phyloP scores from a whole-genome alignment of 2,797 vertebrate species.

The Phataginus tetradactyla region DNA sequence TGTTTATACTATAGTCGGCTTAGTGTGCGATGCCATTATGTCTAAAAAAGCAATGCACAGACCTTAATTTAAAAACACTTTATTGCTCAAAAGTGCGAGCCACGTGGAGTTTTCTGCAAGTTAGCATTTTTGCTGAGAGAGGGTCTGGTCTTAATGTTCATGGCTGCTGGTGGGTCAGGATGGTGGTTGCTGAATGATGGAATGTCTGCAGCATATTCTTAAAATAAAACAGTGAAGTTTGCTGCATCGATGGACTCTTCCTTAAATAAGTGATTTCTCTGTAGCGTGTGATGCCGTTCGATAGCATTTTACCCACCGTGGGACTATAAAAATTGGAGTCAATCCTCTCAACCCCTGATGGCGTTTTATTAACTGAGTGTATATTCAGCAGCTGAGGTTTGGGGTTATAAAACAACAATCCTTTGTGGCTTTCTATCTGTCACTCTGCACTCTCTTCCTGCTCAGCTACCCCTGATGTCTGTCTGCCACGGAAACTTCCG shows the following conservation, averaged over 20 bases:
- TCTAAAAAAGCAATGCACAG: too few species aligned
- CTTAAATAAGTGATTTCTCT: neutral
- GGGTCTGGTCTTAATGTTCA: neutral
- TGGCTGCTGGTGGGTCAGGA: neutral
- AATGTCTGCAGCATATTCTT: neutral
- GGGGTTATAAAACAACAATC: neutral
- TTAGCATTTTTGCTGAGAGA: neutral
- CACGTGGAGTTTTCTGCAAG: neutral
- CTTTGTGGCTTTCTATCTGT: rapidly evolving
- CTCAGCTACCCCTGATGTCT: neutral
- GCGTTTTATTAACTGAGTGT: neutral
- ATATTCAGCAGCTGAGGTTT: neutral
- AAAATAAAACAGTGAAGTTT: neutral
- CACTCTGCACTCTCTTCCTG: neutral
- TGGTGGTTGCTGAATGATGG: neutral
- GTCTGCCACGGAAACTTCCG: neutral
- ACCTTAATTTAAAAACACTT: neutral
- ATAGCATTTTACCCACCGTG: neutral
- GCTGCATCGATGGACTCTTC: neutral
- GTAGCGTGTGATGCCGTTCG: neutral
- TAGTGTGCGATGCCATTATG: neutral
- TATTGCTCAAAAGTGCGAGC: neutral
- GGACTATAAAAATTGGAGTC: neutral
- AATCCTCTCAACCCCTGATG: neutral
- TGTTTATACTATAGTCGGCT: neutral